Evolutionary conservation across 2,888 invertebrate species (phyloP), one percentile per base, ranked within the genome.

Genomic region (Cephus pulcher): DNA sequence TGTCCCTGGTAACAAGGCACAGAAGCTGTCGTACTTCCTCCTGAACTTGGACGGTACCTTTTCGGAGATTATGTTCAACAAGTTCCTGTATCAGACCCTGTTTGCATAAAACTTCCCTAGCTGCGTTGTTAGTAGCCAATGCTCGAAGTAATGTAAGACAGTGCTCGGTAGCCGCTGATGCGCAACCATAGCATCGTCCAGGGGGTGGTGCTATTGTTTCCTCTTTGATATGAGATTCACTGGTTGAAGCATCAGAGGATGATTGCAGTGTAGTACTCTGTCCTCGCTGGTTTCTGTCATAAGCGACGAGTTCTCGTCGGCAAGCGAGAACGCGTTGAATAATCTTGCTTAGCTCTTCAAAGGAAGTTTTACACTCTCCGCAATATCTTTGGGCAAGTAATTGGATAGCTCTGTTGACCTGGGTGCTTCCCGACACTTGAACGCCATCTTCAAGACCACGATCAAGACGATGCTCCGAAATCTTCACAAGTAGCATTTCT

Each of bases 361-460:
- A 99, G 11, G 98, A 96, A 9, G 96, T 95, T 91, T 97, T 97
- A 90, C 98, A 98, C 87, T 99, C 99, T 74, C 95, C 96, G 91
- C 98, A 98, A 92, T 99, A 99, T 89, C 97, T 97, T 91, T 98
- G 98, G 3, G 98, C 98, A 70, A 99, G 93, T 84, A 97, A 95
- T 90, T 99, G 98, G 86, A 99, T 98, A 76, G 97, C 96, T 90
- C 96, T 95, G 92, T 98, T 98, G 73, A 98, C 97, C 91, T 96
- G 95, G 0, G 91, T 91, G 73, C 87, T 90, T n/a, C 88, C 88
- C 30, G 85, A 86, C 3, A 89, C 86, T 37, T 94, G 94, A 74
- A 94, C 94, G 84, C 87, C 75, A 81, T 94, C 94, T 69, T 93
- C 94, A 11, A 91, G 81, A 35, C 94, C 94, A 0, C 95, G 94